Percentiles rank a stretch among this genome's conserved stretches.
phyloP scores from a whole-genome alignment of 2,888 invertebrate genomes.

The Villa cingulata region DNA sequence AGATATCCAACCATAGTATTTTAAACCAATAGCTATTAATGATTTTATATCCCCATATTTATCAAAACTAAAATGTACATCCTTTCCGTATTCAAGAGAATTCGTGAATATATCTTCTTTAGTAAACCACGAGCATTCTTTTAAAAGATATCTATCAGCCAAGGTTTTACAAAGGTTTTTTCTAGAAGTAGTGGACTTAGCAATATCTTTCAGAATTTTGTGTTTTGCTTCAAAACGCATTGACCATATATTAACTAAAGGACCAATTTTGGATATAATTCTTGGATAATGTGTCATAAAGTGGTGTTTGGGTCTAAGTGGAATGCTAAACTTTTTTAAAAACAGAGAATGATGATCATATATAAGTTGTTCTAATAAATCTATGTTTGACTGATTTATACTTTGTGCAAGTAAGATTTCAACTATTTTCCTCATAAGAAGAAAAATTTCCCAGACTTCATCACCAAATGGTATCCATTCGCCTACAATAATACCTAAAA shows the following conservation, averaged over 20 bases:
- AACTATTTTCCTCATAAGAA: conserved; percentile 6
- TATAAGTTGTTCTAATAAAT: background rate
- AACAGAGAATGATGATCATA: background rate
- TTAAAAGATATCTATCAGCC: background rate
- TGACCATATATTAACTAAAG: conserved; percentile 9
- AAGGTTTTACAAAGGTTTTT: background rate
- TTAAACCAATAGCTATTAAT: background rate
- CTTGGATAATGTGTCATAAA: background rate
- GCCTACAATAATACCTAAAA: conserved; percentile 5
- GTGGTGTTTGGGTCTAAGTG: conserved; percentile 2
- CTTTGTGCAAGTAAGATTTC: conserved; percentile 1
- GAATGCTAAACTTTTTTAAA: background rate
- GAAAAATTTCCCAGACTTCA: conserved; percentile 2
- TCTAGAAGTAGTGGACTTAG: background rate
- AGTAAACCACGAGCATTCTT: background rate
- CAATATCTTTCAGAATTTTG: background rate
- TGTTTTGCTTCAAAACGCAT: background rate
- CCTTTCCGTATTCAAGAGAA: background rate
- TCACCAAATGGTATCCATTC: conserved; percentile 3
- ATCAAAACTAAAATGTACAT: background rate
- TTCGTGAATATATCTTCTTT: background rate
- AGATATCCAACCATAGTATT: background rate
- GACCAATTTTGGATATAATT: conserved; percentile 11
- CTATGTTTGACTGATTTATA: background rate
- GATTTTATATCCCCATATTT: background rate